Percentiles rank a stretch among this genome's conserved stretches.
These are phyloP conservation scores for Helarctos malayanus DNA, from an alignment of 2,797 vertebrate genomes.

Conservation along the genomic window DNA sequence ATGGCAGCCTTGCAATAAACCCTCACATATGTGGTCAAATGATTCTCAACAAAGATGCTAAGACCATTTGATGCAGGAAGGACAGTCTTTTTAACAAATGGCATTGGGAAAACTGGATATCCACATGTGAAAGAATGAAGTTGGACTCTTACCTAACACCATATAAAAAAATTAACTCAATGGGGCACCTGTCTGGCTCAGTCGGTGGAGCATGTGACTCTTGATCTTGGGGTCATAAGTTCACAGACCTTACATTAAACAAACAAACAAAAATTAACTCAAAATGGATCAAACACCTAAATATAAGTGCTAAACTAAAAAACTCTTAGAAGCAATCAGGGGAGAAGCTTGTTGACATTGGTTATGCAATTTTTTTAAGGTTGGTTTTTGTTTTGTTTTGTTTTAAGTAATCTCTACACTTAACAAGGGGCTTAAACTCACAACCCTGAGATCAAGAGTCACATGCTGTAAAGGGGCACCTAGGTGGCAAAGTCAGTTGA, in stretches of 20 bases:
- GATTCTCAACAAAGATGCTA: neutral
- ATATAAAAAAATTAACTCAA: neutral
- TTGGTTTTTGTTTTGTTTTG: too few relatives aligned
- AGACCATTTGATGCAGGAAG: neutral
- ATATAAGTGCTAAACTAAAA: too few relatives aligned
- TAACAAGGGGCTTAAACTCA: neutral
- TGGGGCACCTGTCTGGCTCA: neutral
- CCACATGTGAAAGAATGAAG: constrained; percentile 4
- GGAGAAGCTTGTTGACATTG: too few relatives aligned
- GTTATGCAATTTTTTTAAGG: too few relatives aligned
- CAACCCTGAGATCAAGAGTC: neutral
- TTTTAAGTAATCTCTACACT: neutral
- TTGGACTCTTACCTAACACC: neutral
- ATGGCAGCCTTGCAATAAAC: neutral
- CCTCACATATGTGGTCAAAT: neutral
- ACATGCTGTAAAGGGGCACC: neutral
- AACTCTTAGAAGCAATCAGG: too few relatives aligned
- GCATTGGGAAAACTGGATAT: neutral
- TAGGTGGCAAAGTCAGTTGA: neutral
- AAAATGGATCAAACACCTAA: too few relatives aligned
- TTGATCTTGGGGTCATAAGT: neutral
- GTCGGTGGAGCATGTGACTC: neutral
- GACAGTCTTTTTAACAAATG: constrained; percentile 1
- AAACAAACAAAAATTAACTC: neutral
- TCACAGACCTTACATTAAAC: neutral